Evolutionary conservation across 2,113 vertebrate genomes (phyloP).

Genomic region (Tachysurus fulvidraco): DNA sequence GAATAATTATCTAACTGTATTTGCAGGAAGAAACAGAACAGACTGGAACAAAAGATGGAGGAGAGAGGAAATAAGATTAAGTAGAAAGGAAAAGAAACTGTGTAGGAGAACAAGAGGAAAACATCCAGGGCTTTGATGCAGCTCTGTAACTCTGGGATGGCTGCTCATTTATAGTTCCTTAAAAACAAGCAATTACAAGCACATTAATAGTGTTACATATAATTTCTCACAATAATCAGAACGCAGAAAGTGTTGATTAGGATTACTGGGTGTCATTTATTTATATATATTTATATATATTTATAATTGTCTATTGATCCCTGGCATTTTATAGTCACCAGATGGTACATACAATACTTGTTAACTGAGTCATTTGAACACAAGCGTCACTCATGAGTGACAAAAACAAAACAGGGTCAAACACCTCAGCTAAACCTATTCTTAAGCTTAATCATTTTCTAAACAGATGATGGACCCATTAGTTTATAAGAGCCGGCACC

Average conservation of each 20-base stretch:
- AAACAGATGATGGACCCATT: background rate
- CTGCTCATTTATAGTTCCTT: background rate
- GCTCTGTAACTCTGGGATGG: background rate
- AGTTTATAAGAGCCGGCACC: background rate
- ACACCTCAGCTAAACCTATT: background rate
- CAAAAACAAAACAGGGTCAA: background rate
- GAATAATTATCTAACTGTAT: background rate
- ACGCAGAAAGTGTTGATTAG: background rate
- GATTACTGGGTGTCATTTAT: background rate
- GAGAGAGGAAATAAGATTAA: slow-evolving; percentile 6
- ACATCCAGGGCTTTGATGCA: background rate
- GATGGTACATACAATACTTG: background rate
- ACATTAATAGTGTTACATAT: background rate
- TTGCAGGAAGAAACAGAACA: background rate
- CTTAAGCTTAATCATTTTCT: no score
- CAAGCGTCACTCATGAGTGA: background rate
- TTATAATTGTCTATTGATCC: background rate
- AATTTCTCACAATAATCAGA: background rate
- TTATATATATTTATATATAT: no score
- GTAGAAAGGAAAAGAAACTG: slow-evolving; percentile 19
- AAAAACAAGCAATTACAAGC: background rate
- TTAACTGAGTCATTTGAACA: no score
- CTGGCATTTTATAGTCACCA: background rate
- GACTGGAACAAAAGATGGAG: background rate
- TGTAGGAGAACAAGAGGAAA: background rate